Base-by-base conservation (phyloP, 2,888 invertebrate genomes). In the Chouioia cunea region DNA sequence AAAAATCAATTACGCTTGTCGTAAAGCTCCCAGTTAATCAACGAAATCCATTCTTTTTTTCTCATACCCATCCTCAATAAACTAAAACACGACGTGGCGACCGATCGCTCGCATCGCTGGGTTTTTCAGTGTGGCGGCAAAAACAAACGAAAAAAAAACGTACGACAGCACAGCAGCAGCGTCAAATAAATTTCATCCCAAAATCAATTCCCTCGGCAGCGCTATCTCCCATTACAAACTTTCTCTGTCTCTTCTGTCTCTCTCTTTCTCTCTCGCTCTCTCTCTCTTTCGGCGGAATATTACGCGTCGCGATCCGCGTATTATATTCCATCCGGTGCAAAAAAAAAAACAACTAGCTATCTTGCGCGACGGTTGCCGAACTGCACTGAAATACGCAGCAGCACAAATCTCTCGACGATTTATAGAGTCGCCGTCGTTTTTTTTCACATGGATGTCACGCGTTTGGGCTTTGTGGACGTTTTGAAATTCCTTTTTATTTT, bases 331-430 rank as follows among this genome's bases (percentile, higher is more conserved):
- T 47, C 50, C 20, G 47, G 43, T 18, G 27, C 4, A 57, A 50
- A 67, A 71, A 71, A 71, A 53, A 66, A 58, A 71, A 63, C n/a
- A 66, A 66, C 60, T 47, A 18, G 59, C 65, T 50, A 59, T 59
- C 58, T 64, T 14, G 64, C 64, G 46, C 54, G 43, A 16, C 58
- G 14, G 15, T 22, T n/a, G 67, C 71, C 60, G 71, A 71, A 66
- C n/a, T n/a, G n/a, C 65, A 73, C 75, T 75, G 77, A 76, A 76
- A 74, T 71, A 67, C 70, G 58, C 65, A 60, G 56, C 52, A 48
- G 74, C 73, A 76, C 76, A 79, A 79, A 79, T 77, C 77, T 74
- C 69, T 56, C 14, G 27, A 56, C 73, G 75, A 77, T 78, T 77
- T 77, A 77, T 76, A 69, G 74, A 73, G 62, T 65, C 18, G 54